phyloP scores from a whole-genome alignment of 37 sponge, comb jelly and placozoan species.

The Ianthella basta region DNA sequence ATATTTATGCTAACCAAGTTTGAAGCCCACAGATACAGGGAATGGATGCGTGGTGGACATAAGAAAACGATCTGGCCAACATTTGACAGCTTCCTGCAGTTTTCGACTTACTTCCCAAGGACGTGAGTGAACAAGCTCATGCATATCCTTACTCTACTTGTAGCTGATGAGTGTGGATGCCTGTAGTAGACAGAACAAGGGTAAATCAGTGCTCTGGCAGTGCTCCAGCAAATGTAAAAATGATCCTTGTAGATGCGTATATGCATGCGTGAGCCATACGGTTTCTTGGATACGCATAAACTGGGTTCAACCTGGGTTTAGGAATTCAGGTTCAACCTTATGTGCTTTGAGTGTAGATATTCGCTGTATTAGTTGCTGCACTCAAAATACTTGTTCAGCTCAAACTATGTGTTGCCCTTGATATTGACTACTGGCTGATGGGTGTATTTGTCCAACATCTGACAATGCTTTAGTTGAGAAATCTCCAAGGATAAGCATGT shows the following conservation, averaged over 20 bases:
- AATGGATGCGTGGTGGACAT: background rate
- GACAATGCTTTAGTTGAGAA: no score
- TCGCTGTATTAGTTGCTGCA: no score
- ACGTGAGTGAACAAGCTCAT: background rate
- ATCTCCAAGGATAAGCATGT: no score
- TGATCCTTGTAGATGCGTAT: background rate
- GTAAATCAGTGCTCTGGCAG: background rate
- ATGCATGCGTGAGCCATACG: background rate
- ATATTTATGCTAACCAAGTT: conserved; percentile 6
- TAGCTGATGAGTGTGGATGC: background rate
- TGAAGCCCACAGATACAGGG: background rate
- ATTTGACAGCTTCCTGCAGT: background rate
- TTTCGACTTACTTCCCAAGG: background rate
- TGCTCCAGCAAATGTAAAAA: background rate
- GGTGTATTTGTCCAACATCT: no score
- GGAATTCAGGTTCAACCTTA: no score
- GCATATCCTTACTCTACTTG: background rate
- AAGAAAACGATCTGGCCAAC: background rate
- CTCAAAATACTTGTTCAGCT: no score
- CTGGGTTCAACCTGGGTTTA: no score
- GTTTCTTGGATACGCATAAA: background rate
- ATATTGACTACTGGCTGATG: no score
- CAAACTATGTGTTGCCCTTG: no score
- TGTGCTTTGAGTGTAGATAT: no score
- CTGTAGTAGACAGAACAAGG: background rate